A percentile compares a stretch with the other conserved stretches of the same genome.
These are phyloP conservation scores for Sebastes oblongus DNA, from an alignment of 2,797 vertebrate species.

Conservation along the genomic window DNA sequence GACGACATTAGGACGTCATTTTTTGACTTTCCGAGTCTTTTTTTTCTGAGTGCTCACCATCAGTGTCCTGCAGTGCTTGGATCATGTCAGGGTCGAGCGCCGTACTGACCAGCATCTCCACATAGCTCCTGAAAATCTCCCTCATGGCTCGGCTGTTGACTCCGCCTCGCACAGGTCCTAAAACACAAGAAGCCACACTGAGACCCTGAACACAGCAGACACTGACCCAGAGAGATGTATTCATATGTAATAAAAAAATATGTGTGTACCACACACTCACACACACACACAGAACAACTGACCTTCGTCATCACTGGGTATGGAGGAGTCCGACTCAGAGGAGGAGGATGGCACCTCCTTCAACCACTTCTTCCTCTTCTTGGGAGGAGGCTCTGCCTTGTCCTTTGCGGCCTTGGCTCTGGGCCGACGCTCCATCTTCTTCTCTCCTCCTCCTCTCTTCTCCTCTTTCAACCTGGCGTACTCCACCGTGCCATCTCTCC, in stretches of 20 bases:
- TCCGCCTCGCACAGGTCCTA: slow-evolving; percentile 66
- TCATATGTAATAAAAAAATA: not conserved
- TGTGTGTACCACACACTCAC: not conserved
- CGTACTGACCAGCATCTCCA: slow-evolving; percentile 93
- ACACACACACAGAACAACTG: slow-evolving; percentile 11
- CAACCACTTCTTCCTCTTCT: slow-evolving; percentile 91
- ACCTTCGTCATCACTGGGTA: slow-evolving; percentile 86
- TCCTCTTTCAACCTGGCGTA: slow-evolving; percentile 57
- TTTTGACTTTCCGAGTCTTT: too few relatives aligned
- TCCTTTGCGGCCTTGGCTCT: slow-evolving; percentile 73
- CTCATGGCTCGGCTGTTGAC: slow-evolving; percentile 88
- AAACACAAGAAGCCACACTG: slow-evolving; percentile 1
- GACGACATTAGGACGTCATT: too few relatives aligned
- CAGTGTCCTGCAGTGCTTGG: slow-evolving; percentile 90
- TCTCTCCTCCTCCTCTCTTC: slow-evolving; percentile 67
- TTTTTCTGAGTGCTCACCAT: slow-evolving; percentile 75
- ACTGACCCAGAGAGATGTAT: not conserved
- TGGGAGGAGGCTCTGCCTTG: slow-evolving; percentile 75
- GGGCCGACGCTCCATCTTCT: slow-evolving; percentile 46
- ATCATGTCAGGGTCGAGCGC: slow-evolving; percentile 94
- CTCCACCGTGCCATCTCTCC: slow-evolving; percentile 43
- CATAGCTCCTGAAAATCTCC: slow-evolving; percentile 93
- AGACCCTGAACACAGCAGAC: not conserved
- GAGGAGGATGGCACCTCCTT: slow-evolving; percentile 87
- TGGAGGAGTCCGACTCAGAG: slow-evolving; percentile 85